These are phyloP conservation scores for Butastur rufipennis DNA, from an alignment of 2,113 vertebrate genomes.

Conservation along the genomic window DNA sequence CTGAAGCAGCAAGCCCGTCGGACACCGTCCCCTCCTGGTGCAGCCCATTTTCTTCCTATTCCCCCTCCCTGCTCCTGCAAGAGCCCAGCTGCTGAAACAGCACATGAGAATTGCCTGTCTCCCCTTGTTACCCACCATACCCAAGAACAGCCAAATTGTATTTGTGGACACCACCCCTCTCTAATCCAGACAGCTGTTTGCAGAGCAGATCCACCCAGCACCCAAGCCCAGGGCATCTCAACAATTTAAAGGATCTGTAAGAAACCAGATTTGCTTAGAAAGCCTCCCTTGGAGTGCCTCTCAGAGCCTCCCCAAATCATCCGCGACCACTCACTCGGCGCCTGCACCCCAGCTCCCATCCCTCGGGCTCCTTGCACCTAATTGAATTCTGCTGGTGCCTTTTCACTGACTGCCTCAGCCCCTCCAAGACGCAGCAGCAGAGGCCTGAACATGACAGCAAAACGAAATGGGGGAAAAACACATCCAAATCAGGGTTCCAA, in stretches of 20 bases:
- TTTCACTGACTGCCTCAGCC: not conserved
- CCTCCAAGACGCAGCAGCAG: not conserved
- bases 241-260: not conserved
- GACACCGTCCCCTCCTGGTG: fast-evolving
- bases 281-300: not conserved
- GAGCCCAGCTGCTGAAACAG: not conserved
- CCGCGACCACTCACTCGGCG: not conserved
- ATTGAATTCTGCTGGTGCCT: not conserved
- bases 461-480: not conserved
- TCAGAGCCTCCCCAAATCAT: not conserved
- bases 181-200: not conserved
- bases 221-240: not conserved
- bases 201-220: not conserved
- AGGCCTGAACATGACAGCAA: fast-evolving
- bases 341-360: not conserved
- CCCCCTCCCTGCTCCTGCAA: not conserved
- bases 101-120: fast-evolving
- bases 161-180: no score
- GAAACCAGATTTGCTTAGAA: not conserved
- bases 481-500: fast-evolving
- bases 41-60: not conserved
- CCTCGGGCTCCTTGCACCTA: not conserved
- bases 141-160: not conserved
- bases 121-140: not conserved
- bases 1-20: fast-evolving